Base-by-base conservation (phyloP, 2,113 vertebrate species). In the Campylomormyrus numenius region DNA sequence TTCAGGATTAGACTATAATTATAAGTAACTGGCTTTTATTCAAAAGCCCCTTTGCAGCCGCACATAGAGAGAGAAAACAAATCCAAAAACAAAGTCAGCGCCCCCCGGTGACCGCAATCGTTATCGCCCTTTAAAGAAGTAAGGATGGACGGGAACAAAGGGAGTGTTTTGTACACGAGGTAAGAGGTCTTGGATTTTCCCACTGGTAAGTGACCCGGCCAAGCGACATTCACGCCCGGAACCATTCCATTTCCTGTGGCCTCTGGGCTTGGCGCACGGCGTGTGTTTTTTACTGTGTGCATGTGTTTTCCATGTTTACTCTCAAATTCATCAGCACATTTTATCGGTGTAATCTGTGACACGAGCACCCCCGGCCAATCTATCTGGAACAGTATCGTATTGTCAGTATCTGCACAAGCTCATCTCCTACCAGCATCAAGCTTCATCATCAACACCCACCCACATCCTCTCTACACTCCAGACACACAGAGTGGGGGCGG, bases 91-190 rank as follows among this genome's bases (percentile, higher is more conserved):
- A 77, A 77, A 19, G 74, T 7, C 74, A 39, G 74, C 13, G 5
- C 15, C 74, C 13, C 74, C 74, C 17, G 2, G 15, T 42, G 74
- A 42, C 11, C 5, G 5, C 35, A 2, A 80, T 19, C 15, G 1
- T 13, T 77, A 77, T 17, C 3, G 15, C 21, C 24, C 45, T 46
- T 5, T 13, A 13, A 48, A 85, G 21, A 84, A 84, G n/a, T 45
- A 83, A 21, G 15, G 84, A 87, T 90, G 88, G 86, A 89, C 49
- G 88, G 91, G 90, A 93, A 91, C 90, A 93, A 93, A 93, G 92
- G 91, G 9, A 90, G 58, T 91, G 91, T 92, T 94, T 95, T 94
- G 92, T 91, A 93, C 93, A 91, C 90, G 91, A 92, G 90, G 91
- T 92, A 91, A 90, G 91, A 87, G 87, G 89, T 94, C 92, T 93